Evolutionary conservation across 2,888 invertebrate genomes (phyloP).

Genomic region (Cheilosia impressa): DNA sequence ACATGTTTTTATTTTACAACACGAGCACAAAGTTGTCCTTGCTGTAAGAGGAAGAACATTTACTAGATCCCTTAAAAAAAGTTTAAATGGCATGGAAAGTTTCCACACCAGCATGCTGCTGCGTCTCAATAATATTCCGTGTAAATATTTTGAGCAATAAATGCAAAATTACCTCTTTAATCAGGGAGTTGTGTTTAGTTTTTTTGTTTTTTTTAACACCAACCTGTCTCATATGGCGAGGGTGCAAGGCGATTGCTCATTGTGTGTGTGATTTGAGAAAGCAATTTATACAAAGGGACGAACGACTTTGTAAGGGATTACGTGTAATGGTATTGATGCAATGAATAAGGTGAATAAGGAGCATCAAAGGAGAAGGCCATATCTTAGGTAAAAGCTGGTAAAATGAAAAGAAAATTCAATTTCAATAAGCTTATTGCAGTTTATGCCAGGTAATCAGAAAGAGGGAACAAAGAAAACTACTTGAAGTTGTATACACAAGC

Average conservation of each 20-base stretch:
- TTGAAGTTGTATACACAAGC: conserved; percentile 39
- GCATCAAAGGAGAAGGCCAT: conserved; percentile 27
- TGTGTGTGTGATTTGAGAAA: conserved; percentile 23
- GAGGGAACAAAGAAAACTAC: conserved; percentile 14
- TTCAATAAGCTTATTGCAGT: conserved; percentile 60
- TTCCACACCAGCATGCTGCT: neutral
- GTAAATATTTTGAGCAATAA: conserved; percentile 35
- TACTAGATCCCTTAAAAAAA: neutral
- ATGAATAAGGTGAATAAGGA: conserved; percentile 33
- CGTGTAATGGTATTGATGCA: conserved; percentile 5
- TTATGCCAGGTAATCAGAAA: conserved; percentile 46
- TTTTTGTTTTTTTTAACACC: conserved; percentile 20
- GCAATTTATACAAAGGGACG: neutral
- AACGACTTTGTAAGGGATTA: conserved; percentile 25
- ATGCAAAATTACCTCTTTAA: conserved; percentile 50
- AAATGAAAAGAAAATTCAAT: conserved; percentile 6
- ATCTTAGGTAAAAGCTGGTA: neutral
- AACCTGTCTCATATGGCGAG: neutral
- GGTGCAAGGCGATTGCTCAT: conserved; percentile 3
- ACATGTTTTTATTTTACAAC: neutral
- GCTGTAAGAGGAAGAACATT: neutral
- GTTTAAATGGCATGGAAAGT: conserved; percentile 28
- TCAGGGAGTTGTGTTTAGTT: neutral
- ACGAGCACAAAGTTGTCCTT: conserved; percentile 33
- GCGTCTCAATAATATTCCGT: conserved; percentile 41